phyloP scores from a whole-genome alignment of 2,888 invertebrate genomes.

The Diarsia brunnea region DNA sequence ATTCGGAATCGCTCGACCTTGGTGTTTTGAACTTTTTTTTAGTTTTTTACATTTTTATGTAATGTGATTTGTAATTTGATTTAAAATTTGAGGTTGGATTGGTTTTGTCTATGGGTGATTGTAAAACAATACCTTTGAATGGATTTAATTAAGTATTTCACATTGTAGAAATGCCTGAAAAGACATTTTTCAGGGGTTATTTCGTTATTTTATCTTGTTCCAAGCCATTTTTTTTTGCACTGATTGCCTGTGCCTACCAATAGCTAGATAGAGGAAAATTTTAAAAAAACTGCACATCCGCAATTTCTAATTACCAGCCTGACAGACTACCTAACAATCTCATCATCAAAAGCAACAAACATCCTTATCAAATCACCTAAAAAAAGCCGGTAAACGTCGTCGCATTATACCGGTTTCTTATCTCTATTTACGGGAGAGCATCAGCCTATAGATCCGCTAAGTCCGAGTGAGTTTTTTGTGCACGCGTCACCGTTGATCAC shows the following conservation, averaged over 20 bases:
- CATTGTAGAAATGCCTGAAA: background rate
- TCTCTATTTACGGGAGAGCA: constrained; percentile 77
- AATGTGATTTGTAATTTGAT: constrained; percentile 48
- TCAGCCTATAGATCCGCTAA: constrained; percentile 87
- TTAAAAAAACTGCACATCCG: background rate
- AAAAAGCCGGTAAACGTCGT: constrained; percentile 66
- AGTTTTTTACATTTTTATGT: constrained; percentile 10
- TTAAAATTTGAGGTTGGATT: constrained; percentile 18
- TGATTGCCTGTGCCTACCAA: background rate
- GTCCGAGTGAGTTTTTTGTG: constrained; percentile 86
- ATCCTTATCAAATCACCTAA: constrained; percentile 56
- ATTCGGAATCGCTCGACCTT: constrained; percentile 87
- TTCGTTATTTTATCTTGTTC: background rate
- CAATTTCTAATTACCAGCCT: constrained; percentile 42
- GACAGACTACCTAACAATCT: constrained; percentile 42
- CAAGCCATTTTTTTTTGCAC: background rate
- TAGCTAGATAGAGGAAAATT: background rate
- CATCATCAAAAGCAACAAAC: constrained; percentile 62
- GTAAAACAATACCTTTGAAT: constrained; percentile 1
- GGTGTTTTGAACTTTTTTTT: constrained; percentile 69
- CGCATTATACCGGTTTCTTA: constrained; percentile 77
- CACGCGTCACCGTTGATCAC: constrained; percentile 88
- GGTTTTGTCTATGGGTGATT: background rate
- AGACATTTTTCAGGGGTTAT: background rate
- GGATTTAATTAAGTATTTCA: background rate